Evolutionary conservation across 2,797 vertebrate species (phyloP).

Genomic region (Pseudochirops corinnae): DNA sequence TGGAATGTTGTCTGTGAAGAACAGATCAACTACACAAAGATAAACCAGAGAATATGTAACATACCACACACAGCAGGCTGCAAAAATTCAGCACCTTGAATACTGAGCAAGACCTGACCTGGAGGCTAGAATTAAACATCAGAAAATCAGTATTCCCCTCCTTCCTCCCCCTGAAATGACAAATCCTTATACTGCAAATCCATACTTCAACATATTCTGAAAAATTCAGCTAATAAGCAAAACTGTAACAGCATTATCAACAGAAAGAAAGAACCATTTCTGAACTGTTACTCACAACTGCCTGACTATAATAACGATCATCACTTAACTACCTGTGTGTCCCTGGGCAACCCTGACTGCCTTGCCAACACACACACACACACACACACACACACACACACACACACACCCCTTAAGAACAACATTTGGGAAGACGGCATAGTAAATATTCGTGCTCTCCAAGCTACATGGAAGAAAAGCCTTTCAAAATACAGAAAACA

Average conservation of each 20-base stretch:
- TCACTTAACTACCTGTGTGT: background rate
- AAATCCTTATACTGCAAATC: background rate
- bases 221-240: background rate
- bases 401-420: background rate
- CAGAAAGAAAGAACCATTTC: background rate
- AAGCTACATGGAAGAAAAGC: background rate
- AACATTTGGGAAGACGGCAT: background rate
- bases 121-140: background rate
- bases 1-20: background rate
- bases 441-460: background rate
- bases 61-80: background rate
- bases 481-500: background rate
- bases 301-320: background rate
- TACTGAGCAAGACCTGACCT: background rate
- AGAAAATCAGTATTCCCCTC: background rate
- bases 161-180: accelerated
- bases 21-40: background rate
- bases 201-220: background rate
- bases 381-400: background rate
- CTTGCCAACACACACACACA: too few relatives aligned
- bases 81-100: background rate
- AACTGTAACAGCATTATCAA: background rate
- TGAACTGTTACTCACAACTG: background rate
- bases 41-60: background rate
- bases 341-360: too few relatives aligned